phyloP scores from a whole-genome alignment of 1,140 invertebrate species.

The Drosophila rhopaloa region DNA sequence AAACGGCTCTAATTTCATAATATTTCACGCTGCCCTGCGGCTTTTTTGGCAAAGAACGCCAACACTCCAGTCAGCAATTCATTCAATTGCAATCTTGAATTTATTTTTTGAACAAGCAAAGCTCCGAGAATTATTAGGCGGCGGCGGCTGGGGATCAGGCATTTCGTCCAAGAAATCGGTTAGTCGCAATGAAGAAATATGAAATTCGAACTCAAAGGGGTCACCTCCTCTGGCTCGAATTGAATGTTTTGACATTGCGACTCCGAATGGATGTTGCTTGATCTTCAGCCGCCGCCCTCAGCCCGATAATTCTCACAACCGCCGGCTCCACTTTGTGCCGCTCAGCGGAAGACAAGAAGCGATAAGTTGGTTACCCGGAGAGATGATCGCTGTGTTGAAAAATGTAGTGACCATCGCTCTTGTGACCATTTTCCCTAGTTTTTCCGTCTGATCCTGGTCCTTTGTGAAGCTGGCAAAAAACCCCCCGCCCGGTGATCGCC shows the following conservation, averaged over 20 bases:
- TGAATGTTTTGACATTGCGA: background rate
- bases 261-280: constrained; percentile 39
- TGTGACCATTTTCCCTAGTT: constrained; percentile 10
- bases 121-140: constrained; percentile 19
- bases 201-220: background rate
- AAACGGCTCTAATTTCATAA: constrained; percentile 12
- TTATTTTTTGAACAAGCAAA: constrained; percentile 7
- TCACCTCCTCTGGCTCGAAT: background rate
- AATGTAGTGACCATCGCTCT: constrained; percentile 9
- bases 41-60: constrained; percentile 66
- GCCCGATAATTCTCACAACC: constrained; percentile 33
- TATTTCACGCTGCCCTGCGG: constrained; percentile 57
- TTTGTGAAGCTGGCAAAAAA: constrained; percentile 71
- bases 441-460: constrained; percentile 36
- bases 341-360: constrained; percentile 10
- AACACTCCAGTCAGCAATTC: constrained; percentile 2
- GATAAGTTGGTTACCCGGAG: constrained; percentile 11
- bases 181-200: background rate
- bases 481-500: constrained; percentile 26
- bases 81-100: constrained; percentile 5
- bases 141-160: constrained; percentile 13
- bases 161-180: constrained; percentile 51
- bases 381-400: constrained; percentile 5
- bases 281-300: constrained; percentile 5
- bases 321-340: constrained; percentile 42